Evolutionary conservation across 2,888 invertebrate genomes (phyloP), one percentile per base, ranked within the genome.

Genomic region (Erebia aethiops): DNA sequence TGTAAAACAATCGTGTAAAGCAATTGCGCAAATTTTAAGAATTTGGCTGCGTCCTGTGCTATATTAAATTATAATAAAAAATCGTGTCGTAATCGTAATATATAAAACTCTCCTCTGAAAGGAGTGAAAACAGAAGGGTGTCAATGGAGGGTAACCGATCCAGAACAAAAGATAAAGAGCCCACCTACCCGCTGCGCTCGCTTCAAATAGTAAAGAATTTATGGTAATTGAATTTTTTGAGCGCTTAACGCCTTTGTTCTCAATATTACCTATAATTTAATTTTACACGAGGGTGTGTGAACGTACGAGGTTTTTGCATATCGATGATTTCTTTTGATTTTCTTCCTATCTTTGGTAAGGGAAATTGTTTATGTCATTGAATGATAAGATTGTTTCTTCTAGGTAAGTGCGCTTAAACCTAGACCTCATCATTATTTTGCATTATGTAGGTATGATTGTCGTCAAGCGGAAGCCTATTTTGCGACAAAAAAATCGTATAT

Each of bases 101-200:
- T 67, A 14, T 77, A 79, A 80, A 78, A 26, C n/a, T 67, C n/a
- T 54, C 46, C 54, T 51, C 49, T 62, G 49, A 68, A 68, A 75
- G 73, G 74, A 74, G 73, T 75, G 78, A 77, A 78, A 80, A 80
- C 79, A 81, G 75, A 77, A 78, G 78, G 80, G 82, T 81, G 82
- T 80, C 81, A 80, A 84, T 82, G 80, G 74, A 81, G 70, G 80
- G 80, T 77, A 81, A 82, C 80, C 80, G 82, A 84, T 84, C 81
- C 79, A 76, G 78, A 77, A 78, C 79, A 71, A 76, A 78, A 83
- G 80, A 81, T 81, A 81, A 81, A 83, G 81, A 78, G 67, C 78
- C 70, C 67, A 46, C 70, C 77, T 76, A 75, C 49, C 18, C 21
- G 46, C 54, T 64, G 62, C 60, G 72, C 78, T 67, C 75, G 77